Percentiles rank a stretch among this genome's conserved stretches.
phyloP scores from a whole-genome alignment of 1,140 invertebrate genomes.

The Atta texana region DNA sequence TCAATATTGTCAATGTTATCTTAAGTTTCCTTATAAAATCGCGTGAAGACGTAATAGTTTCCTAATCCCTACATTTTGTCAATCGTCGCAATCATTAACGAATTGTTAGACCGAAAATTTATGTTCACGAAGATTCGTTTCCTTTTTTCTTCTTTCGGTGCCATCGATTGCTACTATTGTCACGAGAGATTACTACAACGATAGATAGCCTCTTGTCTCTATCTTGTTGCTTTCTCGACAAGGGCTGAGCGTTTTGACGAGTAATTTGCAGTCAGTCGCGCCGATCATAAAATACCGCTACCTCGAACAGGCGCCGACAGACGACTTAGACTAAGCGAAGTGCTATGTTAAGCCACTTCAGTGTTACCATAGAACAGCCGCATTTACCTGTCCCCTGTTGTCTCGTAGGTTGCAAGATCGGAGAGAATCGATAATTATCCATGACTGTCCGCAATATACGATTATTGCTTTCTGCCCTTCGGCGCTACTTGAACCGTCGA shows the following conservation, averaged over 20 bases:
- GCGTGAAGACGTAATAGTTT: too few relatives aligned
- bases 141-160: background rate
- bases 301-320: slow-evolving; percentile 18
- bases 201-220: slow-evolving; percentile 58
- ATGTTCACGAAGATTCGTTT: slow-evolving; percentile 54
- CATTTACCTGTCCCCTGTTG: slow-evolving; percentile 32
- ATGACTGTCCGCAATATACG: slow-evolving; percentile 37
- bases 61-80: slow-evolving; percentile 45
- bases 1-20: background rate
- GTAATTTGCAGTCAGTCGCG: slow-evolving; percentile 47
- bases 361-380: slow-evolving; percentile 30
- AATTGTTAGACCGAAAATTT: slow-evolving; percentile 61
- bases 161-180: slow-evolving; percentile 49
- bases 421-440: slow-evolving; percentile 38
- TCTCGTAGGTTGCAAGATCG: slow-evolving; percentile 30
- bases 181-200: slow-evolving; percentile 21
- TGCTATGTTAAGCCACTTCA: slow-evolving; percentile 58
- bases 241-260: slow-evolving; percentile 62
- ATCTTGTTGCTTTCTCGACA: slow-evolving; percentile 29
- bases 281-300: slow-evolving; percentile 67
- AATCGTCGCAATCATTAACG: slow-evolving; percentile 68
- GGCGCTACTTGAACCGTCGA: background rate
- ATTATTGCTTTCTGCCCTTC: slow-evolving; percentile 26
- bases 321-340: slow-evolving; percentile 66
- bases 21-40: background rate